phyloP scores from a whole-genome alignment of 2,797 vertebrate genomes.

The Scarus forsteni region DNA sequence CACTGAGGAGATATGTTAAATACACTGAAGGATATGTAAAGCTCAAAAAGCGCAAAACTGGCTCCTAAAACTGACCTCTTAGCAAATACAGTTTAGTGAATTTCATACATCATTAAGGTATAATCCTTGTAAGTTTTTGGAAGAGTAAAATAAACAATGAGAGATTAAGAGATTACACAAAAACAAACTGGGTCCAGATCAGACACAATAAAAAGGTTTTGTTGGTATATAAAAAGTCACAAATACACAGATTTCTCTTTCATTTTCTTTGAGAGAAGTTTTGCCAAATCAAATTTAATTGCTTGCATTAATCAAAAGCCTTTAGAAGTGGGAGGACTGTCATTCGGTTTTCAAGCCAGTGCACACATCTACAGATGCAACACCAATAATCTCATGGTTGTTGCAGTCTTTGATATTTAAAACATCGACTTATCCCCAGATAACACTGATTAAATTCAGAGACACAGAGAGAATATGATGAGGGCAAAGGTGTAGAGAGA shows the following conservation, averaged over 20 bases:
- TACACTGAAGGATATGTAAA: too few species aligned
- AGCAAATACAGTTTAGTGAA: too few species aligned
- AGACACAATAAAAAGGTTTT: too few species aligned
- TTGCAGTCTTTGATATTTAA: slow-evolving; percentile 22
- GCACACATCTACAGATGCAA: slow-evolving; percentile 44
- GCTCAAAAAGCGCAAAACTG: too few species aligned
- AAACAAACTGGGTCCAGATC: too few species aligned
- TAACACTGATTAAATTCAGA: slow-evolving; percentile 14
- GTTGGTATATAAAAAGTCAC: neutral
- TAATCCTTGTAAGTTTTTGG: too few species aligned
- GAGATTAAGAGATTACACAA: too few species aligned
- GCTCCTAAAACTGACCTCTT: too few species aligned
- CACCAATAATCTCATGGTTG: slow-evolving; percentile 10
- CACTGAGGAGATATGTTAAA: too few species aligned
- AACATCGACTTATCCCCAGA: slow-evolving; percentile 6
- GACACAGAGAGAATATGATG: neutral
- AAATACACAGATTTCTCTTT: slow-evolving; percentile 5
- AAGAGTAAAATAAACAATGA: too few species aligned
- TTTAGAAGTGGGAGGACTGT: slow-evolving; percentile 27
- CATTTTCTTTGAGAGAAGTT: slow-evolving; percentile 16
- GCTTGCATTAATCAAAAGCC: slow-evolving; percentile 58
- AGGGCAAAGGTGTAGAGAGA: slow-evolving; percentile 27
- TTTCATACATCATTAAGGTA: too few species aligned
- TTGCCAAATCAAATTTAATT: slow-evolving; percentile 62
- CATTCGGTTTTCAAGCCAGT: slow-evolving; percentile 34